Base-by-base conservation (phyloP, 2,113 vertebrate species). In the Microtus richardsoni region DNA sequence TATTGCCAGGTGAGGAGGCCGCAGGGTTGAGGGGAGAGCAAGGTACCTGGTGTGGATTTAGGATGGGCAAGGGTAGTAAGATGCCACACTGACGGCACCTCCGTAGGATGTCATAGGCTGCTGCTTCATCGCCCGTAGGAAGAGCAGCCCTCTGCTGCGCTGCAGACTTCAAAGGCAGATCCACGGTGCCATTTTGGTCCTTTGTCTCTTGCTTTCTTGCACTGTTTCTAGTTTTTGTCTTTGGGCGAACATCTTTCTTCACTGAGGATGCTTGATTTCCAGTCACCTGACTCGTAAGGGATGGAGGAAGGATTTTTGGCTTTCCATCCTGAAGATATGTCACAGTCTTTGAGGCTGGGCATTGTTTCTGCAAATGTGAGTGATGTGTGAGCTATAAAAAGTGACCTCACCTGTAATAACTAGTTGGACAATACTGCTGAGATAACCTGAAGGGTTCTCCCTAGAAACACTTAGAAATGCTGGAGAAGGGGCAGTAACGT, bases 21-120 rank as follows among this genome's bases (percentile, higher is more conserved):
- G 26, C 7, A 47, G 24, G 79, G 13, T 17, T 36, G 24, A 47
- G 30, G 30, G 41, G 62, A 68, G 62, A 68, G 44, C 41, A 36
- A 70, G 82, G 96, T 94, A 98, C 98, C 98, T 98, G 95, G 1
- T 97, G 97, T 22, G 91, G 97, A 66, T 0, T 47, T 62, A 98
- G 88, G 26, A 92, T 90, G 2, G 97, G 97, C 85, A 96, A 84
- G 0, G 97, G 98, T 39, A 98, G 98, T 11, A 98, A 91, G 95
- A 98, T 95, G 19, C 96, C 93, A 80, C 98, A 98, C 54, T 84
- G 91, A n/a, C 85, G 62, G 64, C 98, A 98, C 7, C 44, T 77
- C 30, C 24, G 82, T 91, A 98, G 92, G 39, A 49, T 4, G 33
- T 98, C 74, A 17, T 96, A 98, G 86, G 74, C 83, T 22, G 74